Conservation (phyloP, 2,797 vertebrate species). For the Hypotaenidia okinawae region DNA sequence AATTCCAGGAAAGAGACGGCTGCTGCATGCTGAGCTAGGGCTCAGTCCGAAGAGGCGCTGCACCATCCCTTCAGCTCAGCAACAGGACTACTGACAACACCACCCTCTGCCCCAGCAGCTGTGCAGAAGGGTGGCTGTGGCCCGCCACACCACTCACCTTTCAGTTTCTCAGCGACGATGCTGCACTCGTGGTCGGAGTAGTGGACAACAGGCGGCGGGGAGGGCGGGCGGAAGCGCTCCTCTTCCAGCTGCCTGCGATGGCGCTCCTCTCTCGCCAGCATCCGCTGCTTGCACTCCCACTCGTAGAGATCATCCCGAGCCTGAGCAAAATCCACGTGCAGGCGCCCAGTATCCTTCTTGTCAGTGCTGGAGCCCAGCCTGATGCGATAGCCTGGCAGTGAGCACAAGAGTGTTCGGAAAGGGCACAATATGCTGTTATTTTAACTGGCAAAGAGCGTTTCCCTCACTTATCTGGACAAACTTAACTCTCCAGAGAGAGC, state of each 20-base stretch:
- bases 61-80: not conserved
- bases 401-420: rapidly evolving
- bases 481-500: not conserved
- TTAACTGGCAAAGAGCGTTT: not conserved
- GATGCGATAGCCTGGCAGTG: constrained; percentile 88
- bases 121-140: not conserved
- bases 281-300: constrained; percentile 95
- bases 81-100: rapidly evolving
- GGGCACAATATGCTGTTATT: not conserved
- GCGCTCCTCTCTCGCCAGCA: constrained; percentile 92
- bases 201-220: constrained; percentile 92
- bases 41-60: rapidly evolving
- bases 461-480: not conserved
- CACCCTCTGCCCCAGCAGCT: not conserved
- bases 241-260: constrained; percentile 91
- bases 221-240: constrained; percentile 88
- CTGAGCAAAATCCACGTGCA: constrained; percentile 96
- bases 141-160: constrained; percentile 78
- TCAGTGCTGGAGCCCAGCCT: constrained; percentile 95
- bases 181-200: constrained; percentile 95
- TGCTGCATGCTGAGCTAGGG: not conserved
- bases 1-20: not conserved
- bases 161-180: constrained; percentile 91
- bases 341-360: constrained; percentile 93
- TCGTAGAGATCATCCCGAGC: constrained; percentile 95